Conservation (phyloP, 2,888 invertebrate species). For the Morpho achilles region DNA sequence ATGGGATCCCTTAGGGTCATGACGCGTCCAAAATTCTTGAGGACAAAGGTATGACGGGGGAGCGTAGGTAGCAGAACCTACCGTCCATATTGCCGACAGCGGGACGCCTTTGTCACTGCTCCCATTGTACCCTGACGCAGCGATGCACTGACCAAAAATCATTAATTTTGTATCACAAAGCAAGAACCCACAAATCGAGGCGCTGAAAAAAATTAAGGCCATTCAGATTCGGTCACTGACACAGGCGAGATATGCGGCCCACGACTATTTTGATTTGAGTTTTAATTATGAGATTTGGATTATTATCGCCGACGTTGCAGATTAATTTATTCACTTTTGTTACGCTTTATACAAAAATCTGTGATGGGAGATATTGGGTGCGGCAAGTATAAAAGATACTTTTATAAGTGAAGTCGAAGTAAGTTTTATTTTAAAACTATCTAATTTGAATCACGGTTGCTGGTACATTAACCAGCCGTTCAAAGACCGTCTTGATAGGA, state of each 20-base stretch:
- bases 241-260: conserved; percentile 47
- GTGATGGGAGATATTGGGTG: too few relatives aligned
- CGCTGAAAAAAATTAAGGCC: conserved; percentile 66
- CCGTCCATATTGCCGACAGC: conserved; percentile 75
- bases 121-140: conserved; percentile 63
- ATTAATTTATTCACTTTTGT: too few relatives aligned
- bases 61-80: conserved; percentile 68
- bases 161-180: conserved; percentile 78
- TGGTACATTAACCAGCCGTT: too few relatives aligned
- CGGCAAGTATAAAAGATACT: too few relatives aligned
- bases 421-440: too few relatives aligned
- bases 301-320: conserved; percentile 12
- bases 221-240: conserved; percentile 72
- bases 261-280: conserved; percentile 55
- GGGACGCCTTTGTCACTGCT: conserved; percentile 73
- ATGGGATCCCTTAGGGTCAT: conserved; percentile 59
- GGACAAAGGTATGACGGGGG: conserved; percentile 61
- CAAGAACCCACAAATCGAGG: conserved; percentile 76
- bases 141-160: conserved; percentile 75
- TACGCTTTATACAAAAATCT: too few relatives aligned
- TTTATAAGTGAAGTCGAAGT: too few relatives aligned
- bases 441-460: too few relatives aligned
- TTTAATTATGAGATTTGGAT: conserved; percentile 58
- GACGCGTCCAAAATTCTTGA: conserved; percentile 65
- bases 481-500: too few relatives aligned